Evolutionary conservation across 2,113 vertebrate species (phyloP).

Genomic region (Prochilodus magdalenae): DNA sequence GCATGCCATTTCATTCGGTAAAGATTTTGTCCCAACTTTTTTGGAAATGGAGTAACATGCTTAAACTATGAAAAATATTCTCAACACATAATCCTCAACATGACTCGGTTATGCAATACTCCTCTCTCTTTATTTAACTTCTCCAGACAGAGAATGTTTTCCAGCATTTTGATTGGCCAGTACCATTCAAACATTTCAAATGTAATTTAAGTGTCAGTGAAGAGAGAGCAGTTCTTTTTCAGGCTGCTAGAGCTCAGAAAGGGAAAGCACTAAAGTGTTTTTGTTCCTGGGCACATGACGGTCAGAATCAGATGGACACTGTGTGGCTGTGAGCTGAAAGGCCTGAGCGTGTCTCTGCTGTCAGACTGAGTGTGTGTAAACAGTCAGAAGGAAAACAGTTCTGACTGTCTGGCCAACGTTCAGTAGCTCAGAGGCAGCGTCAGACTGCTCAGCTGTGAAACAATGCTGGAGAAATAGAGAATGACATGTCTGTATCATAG

Average conservation of each 20-base stretch:
- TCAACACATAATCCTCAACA: too few relatives aligned
- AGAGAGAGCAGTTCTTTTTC: too few relatives aligned
- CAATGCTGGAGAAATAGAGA: background rate
- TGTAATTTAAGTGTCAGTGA: too few relatives aligned
- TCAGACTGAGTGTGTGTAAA: background rate
- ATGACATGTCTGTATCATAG: background rate
- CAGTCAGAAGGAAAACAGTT: background rate
- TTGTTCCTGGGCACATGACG: background rate
- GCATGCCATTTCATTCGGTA: too few relatives aligned
- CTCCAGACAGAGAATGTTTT: too few relatives aligned
- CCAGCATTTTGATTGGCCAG: too few relatives aligned
- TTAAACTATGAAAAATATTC: too few relatives aligned
- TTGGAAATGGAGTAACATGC: too few relatives aligned
- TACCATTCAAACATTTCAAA: too few relatives aligned
- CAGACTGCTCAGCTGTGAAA: background rate
- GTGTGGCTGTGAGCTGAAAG: background rate
- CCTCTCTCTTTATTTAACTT: too few relatives aligned
- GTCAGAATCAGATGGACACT: background rate
- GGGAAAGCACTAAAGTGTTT: background rate
- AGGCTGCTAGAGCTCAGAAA: background rate
- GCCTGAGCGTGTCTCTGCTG: background rate
- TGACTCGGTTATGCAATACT: too few relatives aligned
- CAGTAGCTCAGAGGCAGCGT: background rate
- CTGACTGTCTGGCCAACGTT: background rate
- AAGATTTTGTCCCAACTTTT: too few relatives aligned